phyloP scores from a whole-genome alignment of 2,797 vertebrate genomes.

The Siniperca scherzeri region DNA sequence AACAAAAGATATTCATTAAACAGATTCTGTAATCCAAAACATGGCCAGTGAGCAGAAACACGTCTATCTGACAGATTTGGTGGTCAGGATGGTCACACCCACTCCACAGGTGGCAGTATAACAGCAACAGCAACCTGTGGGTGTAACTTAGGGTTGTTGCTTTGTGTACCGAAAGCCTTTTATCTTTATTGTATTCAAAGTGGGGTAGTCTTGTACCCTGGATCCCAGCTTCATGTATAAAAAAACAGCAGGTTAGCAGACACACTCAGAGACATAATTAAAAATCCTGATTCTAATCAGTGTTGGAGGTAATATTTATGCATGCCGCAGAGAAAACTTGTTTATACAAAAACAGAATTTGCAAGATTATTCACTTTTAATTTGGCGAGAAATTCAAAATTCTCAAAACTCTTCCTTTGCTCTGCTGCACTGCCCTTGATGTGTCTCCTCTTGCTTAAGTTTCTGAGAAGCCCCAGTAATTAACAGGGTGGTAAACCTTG shows the following conservation, averaged over 20 bases:
- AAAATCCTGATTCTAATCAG: constrained; percentile 32
- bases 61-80: constrained; percentile 77
- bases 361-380: constrained; percentile 53
- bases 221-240: constrained; percentile 31
- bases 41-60: constrained; percentile 58
- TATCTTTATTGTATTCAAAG: constrained; percentile 46
- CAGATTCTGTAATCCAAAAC: constrained; percentile 65
- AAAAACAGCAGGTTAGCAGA: constrained; percentile 26
- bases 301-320: constrained; percentile 38
- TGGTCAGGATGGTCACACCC: constrained; percentile 77
- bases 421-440: constrained; percentile 59
- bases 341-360: constrained; percentile 46
- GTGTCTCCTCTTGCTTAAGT: constrained; percentile 55
- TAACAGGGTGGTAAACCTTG: constrained; percentile 64
- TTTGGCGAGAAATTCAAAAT: constrained; percentile 48
- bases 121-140: constrained; percentile 81
- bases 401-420: constrained; percentile 40
- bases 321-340: constrained; percentile 32
- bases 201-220: constrained; percentile 13
- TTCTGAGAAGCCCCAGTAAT: constrained; percentile 55
- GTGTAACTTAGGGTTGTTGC: constrained; percentile 72
- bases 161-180: constrained; percentile 54
- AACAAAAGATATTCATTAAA: constrained; percentile 53
- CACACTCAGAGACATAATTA: constrained; percentile 14
- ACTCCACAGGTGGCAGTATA: constrained; percentile 81